Base-by-base conservation (phyloP, 2,113 vertebrate species). In the Prochilodus magdalenae region DNA sequence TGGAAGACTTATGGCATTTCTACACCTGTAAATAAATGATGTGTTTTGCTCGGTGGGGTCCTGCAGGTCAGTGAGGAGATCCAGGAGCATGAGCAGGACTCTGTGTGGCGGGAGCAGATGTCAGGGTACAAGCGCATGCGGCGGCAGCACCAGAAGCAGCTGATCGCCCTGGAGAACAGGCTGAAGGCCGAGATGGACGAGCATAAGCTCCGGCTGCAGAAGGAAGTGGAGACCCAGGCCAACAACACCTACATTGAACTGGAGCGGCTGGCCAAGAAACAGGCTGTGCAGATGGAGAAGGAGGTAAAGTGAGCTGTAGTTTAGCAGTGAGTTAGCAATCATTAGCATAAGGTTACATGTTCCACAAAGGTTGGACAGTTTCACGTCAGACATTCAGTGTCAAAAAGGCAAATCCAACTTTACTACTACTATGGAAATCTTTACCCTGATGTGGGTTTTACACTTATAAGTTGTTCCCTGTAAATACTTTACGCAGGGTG, bases 121-220 rank as follows among this genome's bases (percentile, higher is more conserved):
- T 99, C 98, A 89, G 97, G 97, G 93, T 99, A 99, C 94, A 99
- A 99, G 94, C 97, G 98, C 92, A 99, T 99, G 97, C 96, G 97
- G 93, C 96, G 97, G 94, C 98, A 99, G 95, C 98, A 99, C 95
- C 98, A 99, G 96, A 99, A 99, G 96, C 98, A 99, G 97, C 96
- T 99, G 95, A 99, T 99, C 90, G 98, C 97, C 89, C 95, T 99
- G 95, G 98, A 99, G 90, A 99, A 99, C 94, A 98, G 98, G 95
- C 94, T 99, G 91, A 99, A 99, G 96, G 96, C 97, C 79, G 97
- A 99, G 95, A 99, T 99, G 98, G 98, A 99, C 89, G 98, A 99
- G 95, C 98, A 99, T 93, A 96, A 97, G 93, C 98, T 99, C 88
- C 97, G 97, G 93, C 96, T 99, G 89, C 97, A 99, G 94, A 99